Conservation (phyloP, 2,888 invertebrate genomes). For the Hipparchia semele region DNA sequence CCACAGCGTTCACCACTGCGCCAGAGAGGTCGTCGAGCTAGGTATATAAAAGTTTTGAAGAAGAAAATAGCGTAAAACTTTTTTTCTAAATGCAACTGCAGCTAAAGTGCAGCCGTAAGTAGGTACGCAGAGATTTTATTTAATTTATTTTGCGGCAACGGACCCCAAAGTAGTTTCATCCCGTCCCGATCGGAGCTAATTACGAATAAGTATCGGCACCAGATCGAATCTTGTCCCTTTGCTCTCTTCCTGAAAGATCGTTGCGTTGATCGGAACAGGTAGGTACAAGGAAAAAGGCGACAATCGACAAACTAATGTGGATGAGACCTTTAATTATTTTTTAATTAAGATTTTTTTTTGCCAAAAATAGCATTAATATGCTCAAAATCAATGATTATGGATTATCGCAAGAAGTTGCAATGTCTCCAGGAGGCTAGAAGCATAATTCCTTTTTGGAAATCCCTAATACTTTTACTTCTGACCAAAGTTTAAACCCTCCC, state of each 20-base stretch:
- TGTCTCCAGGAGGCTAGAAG: too few relatives aligned
- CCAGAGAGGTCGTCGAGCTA: too few relatives aligned
- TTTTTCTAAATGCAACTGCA: neutral
- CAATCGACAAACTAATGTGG: neutral
- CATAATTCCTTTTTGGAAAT: too few relatives aligned
- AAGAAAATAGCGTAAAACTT: neutral
- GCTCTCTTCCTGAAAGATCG: constrained; percentile 60
- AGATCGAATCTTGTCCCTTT: constrained; percentile 55
- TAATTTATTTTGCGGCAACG: constrained; percentile 16
- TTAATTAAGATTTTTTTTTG: neutral
- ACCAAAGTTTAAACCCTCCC: too few relatives aligned
- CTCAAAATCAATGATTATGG: too few relatives aligned
- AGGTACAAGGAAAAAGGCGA: constrained; percentile 21
- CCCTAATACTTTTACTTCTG: too few relatives aligned
- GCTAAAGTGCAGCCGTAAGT: neutral
- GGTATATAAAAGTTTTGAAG: neutral
- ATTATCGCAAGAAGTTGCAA: too few relatives aligned
- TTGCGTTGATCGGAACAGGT: constrained; percentile 39
- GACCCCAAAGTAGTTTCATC: constrained; percentile 15
- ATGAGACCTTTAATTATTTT: constrained; percentile 24
- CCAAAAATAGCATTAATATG: too few relatives aligned
- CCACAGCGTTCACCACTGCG: too few relatives aligned
- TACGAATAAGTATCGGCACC: constrained; percentile 52
- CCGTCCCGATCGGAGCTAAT: constrained; percentile 45
- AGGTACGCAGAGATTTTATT: constrained; percentile 5